phyloP scores from a whole-genome alignment of 2,888 invertebrate species.

The Poecilobothrus nobilitatus region DNA sequence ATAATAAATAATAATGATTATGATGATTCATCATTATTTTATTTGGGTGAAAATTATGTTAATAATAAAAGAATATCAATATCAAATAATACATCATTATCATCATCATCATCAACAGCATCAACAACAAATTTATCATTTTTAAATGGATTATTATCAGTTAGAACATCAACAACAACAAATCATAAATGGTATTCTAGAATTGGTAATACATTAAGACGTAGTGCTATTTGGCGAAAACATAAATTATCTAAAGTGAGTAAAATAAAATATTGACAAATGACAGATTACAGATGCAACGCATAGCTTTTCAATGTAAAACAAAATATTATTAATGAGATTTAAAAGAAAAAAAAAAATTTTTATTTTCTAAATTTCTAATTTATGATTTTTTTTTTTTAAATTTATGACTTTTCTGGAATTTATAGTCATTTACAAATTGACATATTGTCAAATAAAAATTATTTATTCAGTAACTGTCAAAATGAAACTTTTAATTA shows the following conservation, averaged over 20 bases:
- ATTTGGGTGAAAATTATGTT: not conserved
- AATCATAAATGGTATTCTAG: conserved; percentile 21
- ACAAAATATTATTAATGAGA: too few species aligned
- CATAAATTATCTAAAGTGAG: conserved; percentile 5
- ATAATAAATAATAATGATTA: not conserved
- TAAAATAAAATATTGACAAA: too few species aligned
- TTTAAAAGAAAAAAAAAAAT: too few species aligned
- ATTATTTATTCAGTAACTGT: too few species aligned
- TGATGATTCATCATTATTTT: not conserved
- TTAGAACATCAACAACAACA: not conserved
- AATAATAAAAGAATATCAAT: not conserved
- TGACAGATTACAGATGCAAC: too few species aligned
- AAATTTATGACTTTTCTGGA: too few species aligned
- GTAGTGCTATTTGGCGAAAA: conserved; percentile 19
- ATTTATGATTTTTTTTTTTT: too few species aligned
- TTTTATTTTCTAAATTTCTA: too few species aligned
- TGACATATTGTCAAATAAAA: too few species aligned
- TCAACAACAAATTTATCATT: not conserved
- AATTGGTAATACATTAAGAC: conserved; percentile 22
- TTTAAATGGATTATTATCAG: not conserved
- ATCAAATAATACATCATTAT: not conserved
- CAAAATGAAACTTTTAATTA: too few species aligned
- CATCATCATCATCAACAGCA: not conserved
- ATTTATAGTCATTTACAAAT: too few species aligned
- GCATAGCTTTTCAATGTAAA: too few species aligned